Evolutionary conservation across 37 sponge, comb jelly and placozoan genomes (phyloP), one percentile per base, ranked within the genome.

Genomic region (Theonella swinhoei): DNA sequence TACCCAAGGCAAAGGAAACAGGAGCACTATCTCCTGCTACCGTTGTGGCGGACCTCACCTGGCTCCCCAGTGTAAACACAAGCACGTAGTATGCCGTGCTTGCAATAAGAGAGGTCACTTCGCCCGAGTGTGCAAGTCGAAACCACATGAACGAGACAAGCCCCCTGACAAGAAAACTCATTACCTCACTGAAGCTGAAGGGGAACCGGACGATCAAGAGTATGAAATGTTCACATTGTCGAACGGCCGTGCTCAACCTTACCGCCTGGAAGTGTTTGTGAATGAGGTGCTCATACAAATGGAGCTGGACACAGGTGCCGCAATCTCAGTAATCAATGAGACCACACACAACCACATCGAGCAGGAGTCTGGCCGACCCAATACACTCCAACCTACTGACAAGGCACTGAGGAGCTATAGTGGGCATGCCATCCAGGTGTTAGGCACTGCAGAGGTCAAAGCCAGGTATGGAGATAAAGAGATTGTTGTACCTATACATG

Each of bases 231-330:
- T 83, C 67, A n/a, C 40, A 63, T 59, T 74, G 17, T 22, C 0
- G 28, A 65, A 74, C 33, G n/a, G 22, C 1, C 7, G 25, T 22
- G 24, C 30, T 1, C 20, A 47, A 0, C 86, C 86, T 59, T 59
- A 78, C 24, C 14, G 4, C 20, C 41, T 70, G 42, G 22, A 85
- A 69, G 61, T 87, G 35, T 24, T 23, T 19, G 34, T 77, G 22
- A 71, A 79, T 64, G 39, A 34, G 35, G 59, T 25, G 0, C 70
- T 60, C 20, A 31, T 87, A 5, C 24, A 80, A 38, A 87, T 86
- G 87, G 80, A 86, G 59, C 34, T 78, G 14, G 87, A 86, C 80
- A 86, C 87, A 26, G 87, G 87, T 37, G 80, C 80, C 25, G 64
- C 87, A 22, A 63, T 79, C 32, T 80, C 87, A 72, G 32, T 86